Conservation (phyloP, 2,797 vertebrate species). For the Nannoperca obscura region DNA sequence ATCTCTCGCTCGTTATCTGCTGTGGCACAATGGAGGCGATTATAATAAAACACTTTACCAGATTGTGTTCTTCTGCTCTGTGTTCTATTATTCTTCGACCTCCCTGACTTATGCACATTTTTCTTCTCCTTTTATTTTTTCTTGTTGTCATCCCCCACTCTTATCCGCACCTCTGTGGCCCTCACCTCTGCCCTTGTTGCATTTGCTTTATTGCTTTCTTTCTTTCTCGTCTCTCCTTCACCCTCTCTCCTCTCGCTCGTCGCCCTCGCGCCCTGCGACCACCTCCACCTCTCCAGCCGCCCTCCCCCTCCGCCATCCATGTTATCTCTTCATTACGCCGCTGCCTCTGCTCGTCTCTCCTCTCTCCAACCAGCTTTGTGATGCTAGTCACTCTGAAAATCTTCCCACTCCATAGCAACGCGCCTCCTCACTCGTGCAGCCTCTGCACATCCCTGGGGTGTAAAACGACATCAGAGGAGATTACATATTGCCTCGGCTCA, state of each 20-base stretch:
- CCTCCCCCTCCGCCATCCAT: conserved; percentile 1
- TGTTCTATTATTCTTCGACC: conserved; percentile 44
- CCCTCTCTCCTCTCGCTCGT: conserved; percentile 30
- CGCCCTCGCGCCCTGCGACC: conserved; percentile 28
- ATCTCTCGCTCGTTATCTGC: neutral
- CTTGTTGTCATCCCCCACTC: neutral
- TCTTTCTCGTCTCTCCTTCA: conserved; percentile 36
- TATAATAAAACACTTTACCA: conserved; percentile 53
- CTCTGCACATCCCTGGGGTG: conserved; percentile 58
- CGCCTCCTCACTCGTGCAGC: conserved; percentile 74
- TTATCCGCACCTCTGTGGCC: conserved; percentile 7
- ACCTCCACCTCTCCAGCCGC: conserved; percentile 20
- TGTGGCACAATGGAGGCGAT: conserved; percentile 26
- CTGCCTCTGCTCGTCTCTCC: conserved; percentile 4
- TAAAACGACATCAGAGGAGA: conserved; percentile 71
- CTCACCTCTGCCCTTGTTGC: conserved; percentile 63
- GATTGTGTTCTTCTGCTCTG: conserved; percentile 62
- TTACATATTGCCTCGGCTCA: conserved; percentile 61
- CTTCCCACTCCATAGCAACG: conserved; percentile 86
- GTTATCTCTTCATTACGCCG: conserved; percentile 49
- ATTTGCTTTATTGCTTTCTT: conserved; percentile 72
- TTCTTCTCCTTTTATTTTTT: conserved; percentile 23
- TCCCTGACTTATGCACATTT: conserved; percentile 43
- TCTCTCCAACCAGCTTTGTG: conserved; percentile 64
- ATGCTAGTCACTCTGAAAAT: conserved; percentile 72